These are phyloP conservation scores for Drosophila formosana DNA, from an alignment of 2,888 invertebrate genomes.

Conservation along the genomic window DNA sequence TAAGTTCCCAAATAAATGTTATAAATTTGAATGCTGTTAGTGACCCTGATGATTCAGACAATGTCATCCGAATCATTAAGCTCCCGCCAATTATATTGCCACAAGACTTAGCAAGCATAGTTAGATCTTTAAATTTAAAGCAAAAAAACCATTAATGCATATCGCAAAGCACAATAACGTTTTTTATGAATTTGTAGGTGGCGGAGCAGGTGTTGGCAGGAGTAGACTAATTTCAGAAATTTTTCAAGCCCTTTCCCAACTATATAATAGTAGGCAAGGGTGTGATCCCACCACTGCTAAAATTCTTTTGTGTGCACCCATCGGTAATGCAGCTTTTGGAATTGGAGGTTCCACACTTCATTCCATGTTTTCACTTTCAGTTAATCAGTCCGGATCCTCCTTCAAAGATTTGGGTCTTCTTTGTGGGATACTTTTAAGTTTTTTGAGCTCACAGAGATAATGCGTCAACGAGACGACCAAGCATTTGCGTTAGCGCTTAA, in stretches of 20 bases:
- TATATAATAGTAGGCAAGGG: not conserved
- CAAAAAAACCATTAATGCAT: conserved; percentile 1
- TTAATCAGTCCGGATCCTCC: conserved; percentile 8
- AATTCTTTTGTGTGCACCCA: conserved; percentile 6
- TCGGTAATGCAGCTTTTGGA: conserved; percentile 15
- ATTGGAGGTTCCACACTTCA: conserved; percentile 21
- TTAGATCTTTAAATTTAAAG: not conserved
- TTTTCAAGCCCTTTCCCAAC: conserved; percentile 1
- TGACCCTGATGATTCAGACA: too few species aligned
- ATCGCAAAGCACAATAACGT: not conserved
- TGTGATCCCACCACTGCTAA: conserved; percentile 11
- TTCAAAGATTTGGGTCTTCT: not conserved
- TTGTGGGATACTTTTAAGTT: too few species aligned
- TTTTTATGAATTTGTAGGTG: not conserved
- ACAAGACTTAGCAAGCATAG: too few species aligned
- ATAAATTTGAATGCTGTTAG: too few species aligned
- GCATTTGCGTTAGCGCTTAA: too few species aligned
- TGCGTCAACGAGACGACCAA: too few species aligned
- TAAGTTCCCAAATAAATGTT: too few species aligned
- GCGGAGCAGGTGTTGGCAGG: too few species aligned
- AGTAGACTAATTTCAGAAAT: too few species aligned
- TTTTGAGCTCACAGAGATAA: too few species aligned
- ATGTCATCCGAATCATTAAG: too few species aligned
- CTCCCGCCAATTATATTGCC: not conserved
- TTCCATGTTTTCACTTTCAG: conserved; percentile 23